Percentiles rank a stretch among this genome's conserved stretches.
phyloP scores from a whole-genome alignment of 1,140 invertebrate genomes.

The Heliconius melpomene region DNA sequence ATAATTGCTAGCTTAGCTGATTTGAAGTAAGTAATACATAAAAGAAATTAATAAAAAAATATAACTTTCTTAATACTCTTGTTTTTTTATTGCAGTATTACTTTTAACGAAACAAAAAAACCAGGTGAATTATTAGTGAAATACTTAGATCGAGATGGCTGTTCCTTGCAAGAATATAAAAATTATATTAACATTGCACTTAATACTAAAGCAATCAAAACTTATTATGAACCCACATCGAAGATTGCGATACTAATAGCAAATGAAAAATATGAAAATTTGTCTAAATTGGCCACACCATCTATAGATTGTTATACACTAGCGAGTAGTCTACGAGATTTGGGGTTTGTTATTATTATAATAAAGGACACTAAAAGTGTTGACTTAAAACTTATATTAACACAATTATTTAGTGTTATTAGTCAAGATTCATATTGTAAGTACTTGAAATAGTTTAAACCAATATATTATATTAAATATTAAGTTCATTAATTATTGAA shows the following conservation, averaged over 20 bases:
- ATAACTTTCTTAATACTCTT: constrained; percentile 5
- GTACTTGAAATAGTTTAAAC: constrained; percentile 37
- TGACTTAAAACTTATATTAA: constrained; percentile 58
- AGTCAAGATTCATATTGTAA: constrained; percentile 75
- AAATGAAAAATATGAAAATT: constrained; percentile 68
- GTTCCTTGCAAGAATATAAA: constrained; percentile 50
- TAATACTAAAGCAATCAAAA: constrained; percentile 49
- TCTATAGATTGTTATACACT: constrained; percentile 71
- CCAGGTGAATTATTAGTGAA: constrained; percentile 63
- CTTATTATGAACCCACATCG: constrained; percentile 57
- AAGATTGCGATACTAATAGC: constrained; percentile 73
- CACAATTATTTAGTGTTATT: constrained; percentile 51
- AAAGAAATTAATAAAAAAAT: neutral
- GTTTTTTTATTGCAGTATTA: constrained; percentile 46
- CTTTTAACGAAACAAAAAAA: constrained; percentile 46
- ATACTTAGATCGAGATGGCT: constrained; percentile 55
- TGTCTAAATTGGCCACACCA: constrained; percentile 70
- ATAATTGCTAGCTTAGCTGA: constrained; percentile 44
- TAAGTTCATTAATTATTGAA: neutral
- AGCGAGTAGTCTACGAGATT: constrained; percentile 55
- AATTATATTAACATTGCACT: constrained; percentile 43
- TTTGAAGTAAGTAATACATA: constrained; percentile 39
- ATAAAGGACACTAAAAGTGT: constrained; percentile 62
- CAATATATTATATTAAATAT: neutral
- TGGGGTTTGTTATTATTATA: constrained; percentile 68